Evolutionary conservation across 2,888 invertebrate species (phyloP).

Genomic region (Limnephilus rhombicus): DNA sequence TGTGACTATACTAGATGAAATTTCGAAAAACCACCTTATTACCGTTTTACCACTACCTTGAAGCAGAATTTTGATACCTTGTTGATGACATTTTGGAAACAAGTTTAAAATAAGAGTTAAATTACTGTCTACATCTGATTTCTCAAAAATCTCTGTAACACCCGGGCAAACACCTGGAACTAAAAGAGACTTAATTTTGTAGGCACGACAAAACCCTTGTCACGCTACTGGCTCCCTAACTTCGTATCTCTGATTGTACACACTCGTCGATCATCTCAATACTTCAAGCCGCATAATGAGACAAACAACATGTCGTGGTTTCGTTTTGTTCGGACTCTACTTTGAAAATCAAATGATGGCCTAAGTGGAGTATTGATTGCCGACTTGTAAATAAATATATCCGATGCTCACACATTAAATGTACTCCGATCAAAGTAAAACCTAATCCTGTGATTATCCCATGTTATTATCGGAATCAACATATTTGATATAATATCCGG

Average conservation of each 20-base stretch:
- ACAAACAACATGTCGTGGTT: slow-evolving; percentile 12
- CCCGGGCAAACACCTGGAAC: no score
- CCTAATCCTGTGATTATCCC: neutral
- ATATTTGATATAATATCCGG: neutral
- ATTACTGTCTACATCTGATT: no score
- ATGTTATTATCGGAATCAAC: slow-evolving; percentile 1
- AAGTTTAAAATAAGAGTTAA: no score
- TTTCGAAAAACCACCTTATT: no score
- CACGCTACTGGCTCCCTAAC: neutral
- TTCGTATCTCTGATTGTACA: neutral
- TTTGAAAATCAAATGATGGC: neutral
- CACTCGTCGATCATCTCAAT: neutral
- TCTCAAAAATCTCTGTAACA: no score
- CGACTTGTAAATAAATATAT: neutral
- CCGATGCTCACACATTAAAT: neutral
- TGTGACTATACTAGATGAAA: no score
- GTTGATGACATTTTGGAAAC: no score
- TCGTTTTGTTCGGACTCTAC: neutral
- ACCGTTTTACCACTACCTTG: no score
- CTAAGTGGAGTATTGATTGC: neutral
- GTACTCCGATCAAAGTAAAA: neutral
- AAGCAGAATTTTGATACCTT: no score
- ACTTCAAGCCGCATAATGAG: slow-evolving; percentile 5
- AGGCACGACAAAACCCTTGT: neutral
- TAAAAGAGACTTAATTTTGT: neutral